phyloP scores from a whole-genome alignment of 2,888 invertebrate species.

The Branchipolynoe longqiensis region DNA sequence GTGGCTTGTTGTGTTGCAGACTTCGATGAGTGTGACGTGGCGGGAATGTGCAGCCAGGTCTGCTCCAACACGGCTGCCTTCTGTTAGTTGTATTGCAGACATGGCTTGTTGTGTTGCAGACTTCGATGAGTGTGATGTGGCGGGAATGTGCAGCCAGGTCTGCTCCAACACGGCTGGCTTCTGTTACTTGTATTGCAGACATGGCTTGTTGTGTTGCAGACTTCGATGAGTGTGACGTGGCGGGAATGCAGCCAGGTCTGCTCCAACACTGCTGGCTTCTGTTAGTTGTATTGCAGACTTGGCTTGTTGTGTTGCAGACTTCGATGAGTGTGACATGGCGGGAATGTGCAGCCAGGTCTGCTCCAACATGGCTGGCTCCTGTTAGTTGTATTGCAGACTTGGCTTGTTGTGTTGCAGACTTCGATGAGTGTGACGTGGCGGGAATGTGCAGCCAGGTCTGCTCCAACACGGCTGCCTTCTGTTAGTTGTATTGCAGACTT shows the following conservation, averaged over 20 bases:
- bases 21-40: constrained; percentile 89
- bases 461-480: constrained; percentile 91
- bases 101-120: constrained; percentile 87
- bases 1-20: constrained; percentile 87
- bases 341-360: constrained; percentile 95
- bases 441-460: constrained; percentile 95
- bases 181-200: constrained; percentile 91
- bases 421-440: constrained; percentile 89
- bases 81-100: constrained; percentile 91
- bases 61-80: constrained; percentile 92
- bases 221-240: constrained; percentile 89
- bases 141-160: constrained; percentile 93
- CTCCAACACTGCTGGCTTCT: constrained; percentile 91
- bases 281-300: constrained; percentile 90
- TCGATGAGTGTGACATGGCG: constrained; percentile 89
- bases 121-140: constrained; percentile 89
- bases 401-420: constrained; percentile 87
- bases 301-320: constrained; percentile 87
- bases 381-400: constrained; percentile 90
- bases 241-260: constrained; percentile 95
- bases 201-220: constrained; percentile 87
- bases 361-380: constrained; percentile 91
- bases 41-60: constrained; percentile 93
- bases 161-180: constrained; percentile 92
- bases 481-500: constrained; percentile 90